Base-by-base conservation (phyloP, 2,888 invertebrate species). In the Bembecia ichneumoniformis region DNA sequence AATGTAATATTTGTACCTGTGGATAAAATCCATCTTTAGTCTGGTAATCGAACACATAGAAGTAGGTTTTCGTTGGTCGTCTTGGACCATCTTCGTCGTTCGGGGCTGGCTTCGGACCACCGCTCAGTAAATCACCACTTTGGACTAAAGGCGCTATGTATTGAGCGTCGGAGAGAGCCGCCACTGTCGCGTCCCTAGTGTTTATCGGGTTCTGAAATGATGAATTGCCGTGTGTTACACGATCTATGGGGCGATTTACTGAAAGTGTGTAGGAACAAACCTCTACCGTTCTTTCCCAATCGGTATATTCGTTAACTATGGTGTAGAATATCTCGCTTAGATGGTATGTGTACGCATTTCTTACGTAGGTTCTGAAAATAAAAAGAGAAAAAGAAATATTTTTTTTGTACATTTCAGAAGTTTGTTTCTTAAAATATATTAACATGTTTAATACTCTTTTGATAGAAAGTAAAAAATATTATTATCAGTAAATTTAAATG, bases 281-380 rank as follows among this genome's bases (percentile, higher is more conserved):
- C 81, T 86, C 89, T 69, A 95, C 94, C 63, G 96, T 96, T 76
- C 94, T 89, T 78, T 96, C 96, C 98, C 98, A 99, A 79, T 98
- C 97, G 52, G 98, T 98, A 84, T 99, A 99, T 71, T 98, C 98
- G 78, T 98, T 98, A 59, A 96, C 94, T 51, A 98, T 94, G 58
- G 98, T 96, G 77, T 95, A 95, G 87, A 97, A 97, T 68, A 99
- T 97, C 83, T 98, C 98, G 71, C 96, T 96, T 62, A 97, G 89
- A 78, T 99, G 98, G 84, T 95, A 98, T 56, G 94, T 94, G 84
- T 96, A 99, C 35, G 97, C 93, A 82, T 98, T 98, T 54, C 97
- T 90, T 49, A 98, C 97, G 78, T 97, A 95, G 35, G 97, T 96
- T 71, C 96, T 90, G 74, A 46, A 82, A 79, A 48, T 52, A 11